Conservation (phyloP, 2,888 invertebrate species). For the Carpatolechia fugitivella region DNA sequence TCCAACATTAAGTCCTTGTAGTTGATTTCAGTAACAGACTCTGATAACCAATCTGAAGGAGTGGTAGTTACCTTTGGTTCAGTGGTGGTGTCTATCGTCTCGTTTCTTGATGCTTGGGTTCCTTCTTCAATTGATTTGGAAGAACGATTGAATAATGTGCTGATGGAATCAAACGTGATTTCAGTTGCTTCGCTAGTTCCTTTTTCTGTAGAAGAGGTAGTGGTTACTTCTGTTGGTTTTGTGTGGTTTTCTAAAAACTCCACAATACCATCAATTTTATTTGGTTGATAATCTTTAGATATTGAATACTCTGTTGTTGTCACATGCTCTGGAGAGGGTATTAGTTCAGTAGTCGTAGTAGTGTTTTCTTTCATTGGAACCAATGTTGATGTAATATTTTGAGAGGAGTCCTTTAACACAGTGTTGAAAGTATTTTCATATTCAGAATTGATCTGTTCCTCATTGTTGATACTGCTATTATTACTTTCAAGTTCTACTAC, state of each 20-base stretch:
- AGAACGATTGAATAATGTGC: constrained; percentile 56
- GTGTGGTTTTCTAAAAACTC: constrained; percentile 12
- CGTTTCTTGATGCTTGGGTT: constrained; percentile 23
- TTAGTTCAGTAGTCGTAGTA: constrained; percentile 20
- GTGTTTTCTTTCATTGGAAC: constrained; percentile 7
- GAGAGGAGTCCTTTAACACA: background rate
- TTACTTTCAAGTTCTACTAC: background rate
- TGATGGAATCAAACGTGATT: constrained; percentile 61
- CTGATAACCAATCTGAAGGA: constrained; percentile 60
- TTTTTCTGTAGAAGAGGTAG: constrained; percentile 29
- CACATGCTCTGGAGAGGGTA: constrained; percentile 25
- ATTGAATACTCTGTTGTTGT: constrained; percentile 37
- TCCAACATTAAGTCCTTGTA: constrained; percentile 46
- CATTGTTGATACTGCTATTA: background rate
- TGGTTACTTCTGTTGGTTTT: background rate
- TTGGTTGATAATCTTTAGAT: constrained; percentile 32
- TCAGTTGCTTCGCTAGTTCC: constrained; percentile 43
- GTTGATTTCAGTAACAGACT: constrained; percentile 55
- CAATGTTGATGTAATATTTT: background rate
- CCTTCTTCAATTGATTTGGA: constrained; percentile 54
- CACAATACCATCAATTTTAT: background rate
- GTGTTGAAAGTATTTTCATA: background rate
- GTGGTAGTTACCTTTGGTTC: constrained; percentile 20
- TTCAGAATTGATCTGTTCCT: background rate
- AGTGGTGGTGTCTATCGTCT: constrained; percentile 22